A percentile compares a stretch with the other conserved stretches of the same genome.
phyloP scores from a whole-genome alignment of 2,113 vertebrate species.

The Spilogale gracilis region DNA sequence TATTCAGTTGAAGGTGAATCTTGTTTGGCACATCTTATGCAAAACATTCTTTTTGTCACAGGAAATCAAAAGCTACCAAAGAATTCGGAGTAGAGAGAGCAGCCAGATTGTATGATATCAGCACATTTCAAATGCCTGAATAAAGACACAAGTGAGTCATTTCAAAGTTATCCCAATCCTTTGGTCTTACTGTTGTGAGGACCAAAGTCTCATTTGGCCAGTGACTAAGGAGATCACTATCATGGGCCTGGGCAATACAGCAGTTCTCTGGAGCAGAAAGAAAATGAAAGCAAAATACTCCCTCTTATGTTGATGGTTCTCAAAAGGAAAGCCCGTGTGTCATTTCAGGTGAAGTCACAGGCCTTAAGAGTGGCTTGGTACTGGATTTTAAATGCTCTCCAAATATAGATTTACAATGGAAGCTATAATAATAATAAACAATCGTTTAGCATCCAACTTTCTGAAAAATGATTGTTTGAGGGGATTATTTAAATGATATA shows the following conservation, averaged over 20 bases:
- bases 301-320: neutral
- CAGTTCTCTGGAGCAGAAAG: neutral
- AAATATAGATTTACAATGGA: neutral
- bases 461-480: neutral
- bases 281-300: neutral
- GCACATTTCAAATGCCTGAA: neutral
- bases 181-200: neutral
- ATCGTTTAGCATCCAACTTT: neutral
- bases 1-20: neutral
- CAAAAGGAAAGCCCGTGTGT: neutral
- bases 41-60: neutral
- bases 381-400: neutral
- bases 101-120: neutral
- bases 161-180: slow-evolving; percentile 31
- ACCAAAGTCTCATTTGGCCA: neutral
- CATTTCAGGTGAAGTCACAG: neutral
- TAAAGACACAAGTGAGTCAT: neutral
- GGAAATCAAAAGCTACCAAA: neutral
- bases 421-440: neutral
- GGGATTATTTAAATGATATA: neutral
- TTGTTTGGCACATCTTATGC: neutral
- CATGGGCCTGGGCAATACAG: neutral
- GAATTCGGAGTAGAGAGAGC: neutral
- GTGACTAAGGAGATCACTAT: neutral
- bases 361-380: neutral